Evolutionary conservation across 2,797 vertebrate genomes (phyloP).

Genomic region (Pseudochirops corinnae): DNA sequence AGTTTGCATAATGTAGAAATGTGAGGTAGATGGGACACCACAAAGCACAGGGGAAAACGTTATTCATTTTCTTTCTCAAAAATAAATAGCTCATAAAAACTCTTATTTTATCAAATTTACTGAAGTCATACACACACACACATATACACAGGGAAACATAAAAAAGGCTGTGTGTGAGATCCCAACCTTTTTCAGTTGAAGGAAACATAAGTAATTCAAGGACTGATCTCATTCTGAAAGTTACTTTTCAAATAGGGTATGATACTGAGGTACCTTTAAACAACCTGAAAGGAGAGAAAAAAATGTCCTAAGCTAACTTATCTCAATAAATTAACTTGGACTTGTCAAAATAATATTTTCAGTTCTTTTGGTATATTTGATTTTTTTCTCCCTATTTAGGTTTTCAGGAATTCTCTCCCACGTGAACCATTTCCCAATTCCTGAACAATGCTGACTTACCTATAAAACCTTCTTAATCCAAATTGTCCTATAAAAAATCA

Average conservation of each 20-base stretch:
- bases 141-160: neutral
- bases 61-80: constrained; percentile 64
- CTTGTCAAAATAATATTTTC: fast-evolving
- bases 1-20: constrained; percentile 64
- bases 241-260: neutral
- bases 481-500: neutral
- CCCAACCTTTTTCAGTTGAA: constrained; percentile 45
- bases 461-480: neutral
- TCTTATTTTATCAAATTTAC: constrained; percentile 67
- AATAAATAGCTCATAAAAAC: constrained; percentile 76
- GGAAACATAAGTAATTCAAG: constrained; percentile 26
- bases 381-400: neutral
- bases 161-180: constrained; percentile 9
- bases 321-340: neutral
- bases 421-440: neutral
- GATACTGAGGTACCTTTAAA: neutral
- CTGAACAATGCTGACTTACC: fast-evolving
- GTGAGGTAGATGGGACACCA: constrained; percentile 54
- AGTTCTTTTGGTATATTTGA: fast-evolving
- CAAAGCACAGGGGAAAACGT: constrained; percentile 39
- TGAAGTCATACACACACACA: constrained; percentile 54
- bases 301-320: neutral
- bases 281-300: neutral
- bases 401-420: neutral
- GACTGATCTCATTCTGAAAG: constrained; percentile 20